Percentiles rank a stretch among this genome's conserved stretches.
Conservation (phyloP, 2,888 invertebrate genomes). For the Dasypogon diadema region DNA sequence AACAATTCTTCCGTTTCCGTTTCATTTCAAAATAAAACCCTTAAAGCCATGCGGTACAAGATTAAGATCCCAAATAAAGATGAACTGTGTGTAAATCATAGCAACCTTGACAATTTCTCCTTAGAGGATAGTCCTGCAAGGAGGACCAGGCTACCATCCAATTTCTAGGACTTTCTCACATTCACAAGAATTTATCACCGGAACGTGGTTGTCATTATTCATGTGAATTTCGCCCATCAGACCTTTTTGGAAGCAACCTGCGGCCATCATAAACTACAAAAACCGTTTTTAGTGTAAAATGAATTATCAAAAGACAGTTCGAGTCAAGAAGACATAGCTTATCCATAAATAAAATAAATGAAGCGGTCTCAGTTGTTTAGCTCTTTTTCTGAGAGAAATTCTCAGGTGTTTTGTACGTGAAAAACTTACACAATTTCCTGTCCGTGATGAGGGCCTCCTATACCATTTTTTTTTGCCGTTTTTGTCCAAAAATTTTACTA, state of each 20-base stretch:
- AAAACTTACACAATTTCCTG: constrained; percentile 2
- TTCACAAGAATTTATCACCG: constrained; percentile 10
- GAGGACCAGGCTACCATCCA: background rate
- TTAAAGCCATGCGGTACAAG: constrained; percentile 1
- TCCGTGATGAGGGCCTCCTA: background rate
- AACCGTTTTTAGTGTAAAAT: constrained; percentile 25
- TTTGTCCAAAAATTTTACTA: constrained; percentile 3
- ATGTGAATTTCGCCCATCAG: constrained; percentile 36
- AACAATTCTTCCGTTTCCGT: too few relatives aligned
- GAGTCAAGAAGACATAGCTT: background rate
- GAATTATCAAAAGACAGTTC: constrained; percentile 38
- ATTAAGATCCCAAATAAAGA: background rate
- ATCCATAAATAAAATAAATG: constrained; percentile 31
- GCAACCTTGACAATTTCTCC: background rate
- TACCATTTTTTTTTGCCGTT: background rate
- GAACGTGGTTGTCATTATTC: constrained; percentile 39
- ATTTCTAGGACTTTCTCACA: background rate
- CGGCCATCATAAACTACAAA: constrained; percentile 14
- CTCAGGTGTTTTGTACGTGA: constrained; percentile 26
- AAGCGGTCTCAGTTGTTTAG: background rate
- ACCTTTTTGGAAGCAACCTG: background rate
- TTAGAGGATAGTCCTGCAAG: background rate
- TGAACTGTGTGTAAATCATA: background rate
- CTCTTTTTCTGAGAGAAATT: constrained; percentile 11
- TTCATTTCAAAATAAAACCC: too few relatives aligned